A percentile compares a stretch with the other conserved stretches of the same genome.
phyloP scores from a whole-genome alignment of 2,113 vertebrate genomes.

The Megaleporinus macrocephalus region DNA sequence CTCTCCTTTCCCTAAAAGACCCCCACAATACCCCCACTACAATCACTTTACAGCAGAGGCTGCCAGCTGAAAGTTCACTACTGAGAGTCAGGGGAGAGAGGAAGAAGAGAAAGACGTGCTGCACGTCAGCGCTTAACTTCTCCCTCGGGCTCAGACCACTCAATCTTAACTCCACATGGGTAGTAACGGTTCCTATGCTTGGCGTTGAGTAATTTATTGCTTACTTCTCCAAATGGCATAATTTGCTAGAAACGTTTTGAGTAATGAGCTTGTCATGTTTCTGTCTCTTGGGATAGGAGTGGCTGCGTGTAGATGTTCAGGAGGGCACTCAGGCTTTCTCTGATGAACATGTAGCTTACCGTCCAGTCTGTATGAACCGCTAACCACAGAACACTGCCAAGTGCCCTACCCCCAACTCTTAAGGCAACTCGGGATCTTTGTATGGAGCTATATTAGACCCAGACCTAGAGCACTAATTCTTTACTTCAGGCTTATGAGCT shows the following conservation, averaged over 20 bases:
- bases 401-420: too few species aligned
- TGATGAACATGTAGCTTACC: background rate
- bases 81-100: constrained; percentile 20
- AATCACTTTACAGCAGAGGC: background rate
- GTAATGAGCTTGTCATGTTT: constrained; percentile 46
- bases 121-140: constrained; percentile 58
- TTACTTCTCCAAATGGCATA: constrained; percentile 44
- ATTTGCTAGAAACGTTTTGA: constrained; percentile 52
- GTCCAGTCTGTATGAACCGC: too few species aligned
- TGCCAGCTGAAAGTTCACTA: constrained; percentile 34
- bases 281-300: constrained; percentile 16
- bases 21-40: background rate
- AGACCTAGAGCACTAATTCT: too few species aligned
- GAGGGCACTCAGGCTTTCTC: background rate
- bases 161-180: constrained; percentile 45
- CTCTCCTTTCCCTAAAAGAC: constrained; percentile 6
- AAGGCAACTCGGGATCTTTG: too few species aligned
- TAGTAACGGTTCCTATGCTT: constrained; percentile 39
- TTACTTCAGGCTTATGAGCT: too few species aligned
- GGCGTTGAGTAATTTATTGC: constrained; percentile 53
- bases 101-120: constrained; percentile 55
- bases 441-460: too few species aligned
- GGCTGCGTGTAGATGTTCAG: background rate
- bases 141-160: constrained; percentile 36
- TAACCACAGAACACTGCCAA: too few species aligned